Base-by-base conservation (phyloP, 2,888 invertebrate genomes). In the Protonemura montana region DNA sequence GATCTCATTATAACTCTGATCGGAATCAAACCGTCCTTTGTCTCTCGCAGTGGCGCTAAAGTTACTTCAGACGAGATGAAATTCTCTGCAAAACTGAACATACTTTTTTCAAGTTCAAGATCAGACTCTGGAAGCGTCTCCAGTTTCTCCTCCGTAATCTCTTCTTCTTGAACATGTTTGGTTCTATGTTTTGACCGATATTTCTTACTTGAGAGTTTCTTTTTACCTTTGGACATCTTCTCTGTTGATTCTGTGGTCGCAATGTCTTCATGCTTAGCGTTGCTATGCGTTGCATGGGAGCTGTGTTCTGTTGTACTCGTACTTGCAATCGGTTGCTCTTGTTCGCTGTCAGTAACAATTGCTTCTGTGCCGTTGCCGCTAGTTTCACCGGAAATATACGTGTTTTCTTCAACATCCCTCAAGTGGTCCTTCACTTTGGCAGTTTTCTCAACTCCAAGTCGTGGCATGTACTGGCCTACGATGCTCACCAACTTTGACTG, bases 1-100 rank as follows among this genome's bases (percentile, higher is more conserved):
- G 90, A 90, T 29, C 89, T 89, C 89, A 91, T 89, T 87, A 91
- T 90, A 86, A 91, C 89, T n/a, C 89, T 89, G 41, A 90, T 88
- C 28, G 90, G 90, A 1, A 90, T 78, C n/a, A 85, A 76, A 21
- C 87, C 86, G 80, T 87, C 87, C 27, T 13, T 29, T 2, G 27
- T 82, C 28, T 87, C 85, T 7, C 21, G 30, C 77, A 86, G 27
- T 6, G 86, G 86, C 0, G 85, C 25, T 25, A 86, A 27, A 0
- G 85, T 85, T 13, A 28, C 81, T 27, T 16, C 29, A 3, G 81
- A 6, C 25, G 59, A 10, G 13, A 59, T 21, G 2, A 10, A 10
- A 21, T 59, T 59, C 16, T 59, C 59, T 21, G 59, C 59, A 10
- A 21, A 59, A 10, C 21, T 21, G 59, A 16, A 59, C 16, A 59